phyloP scores from a whole-genome alignment of 2,113 vertebrate species.

The Chaetorhynchus papuensis region DNA sequence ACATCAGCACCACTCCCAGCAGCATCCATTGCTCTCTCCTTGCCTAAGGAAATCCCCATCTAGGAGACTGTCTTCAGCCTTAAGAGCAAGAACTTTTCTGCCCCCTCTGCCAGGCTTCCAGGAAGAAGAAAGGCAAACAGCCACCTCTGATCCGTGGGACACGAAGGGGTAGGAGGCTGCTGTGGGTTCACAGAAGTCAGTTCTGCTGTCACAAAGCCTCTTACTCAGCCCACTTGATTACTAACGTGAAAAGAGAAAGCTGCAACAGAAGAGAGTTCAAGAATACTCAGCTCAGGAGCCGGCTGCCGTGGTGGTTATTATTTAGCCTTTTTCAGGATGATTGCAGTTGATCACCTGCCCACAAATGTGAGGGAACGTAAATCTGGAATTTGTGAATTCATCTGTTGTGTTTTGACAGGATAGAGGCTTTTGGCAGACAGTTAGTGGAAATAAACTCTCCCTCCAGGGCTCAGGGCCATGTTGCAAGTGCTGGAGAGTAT shows the following conservation, averaged over 20 bases:
- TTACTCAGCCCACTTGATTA: not conserved
- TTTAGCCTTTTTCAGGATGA: not conserved
- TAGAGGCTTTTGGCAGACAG: conserved; percentile 18
- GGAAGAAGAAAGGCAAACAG: not conserved
- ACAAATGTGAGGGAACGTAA: not conserved
- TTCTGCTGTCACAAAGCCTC: not conserved
- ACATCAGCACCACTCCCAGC: not conserved
- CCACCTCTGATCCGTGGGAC: not conserved
- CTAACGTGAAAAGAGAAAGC: not conserved
- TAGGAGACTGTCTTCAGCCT: not conserved
- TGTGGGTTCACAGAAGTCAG: not conserved
- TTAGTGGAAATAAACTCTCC: conserved; percentile 30
- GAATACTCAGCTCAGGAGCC: not conserved
- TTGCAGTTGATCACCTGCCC: conserved; percentile 34
- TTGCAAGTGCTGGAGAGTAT: conserved; percentile 3
- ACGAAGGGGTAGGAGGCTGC: not conserved
- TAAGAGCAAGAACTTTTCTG: not conserved
- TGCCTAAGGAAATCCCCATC: not conserved
- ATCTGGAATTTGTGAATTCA: conserved; percentile 22
- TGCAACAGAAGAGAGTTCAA: not conserved
- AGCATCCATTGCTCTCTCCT: not conserved
- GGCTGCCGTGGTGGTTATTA: not conserved
- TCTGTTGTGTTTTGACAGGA: conserved; percentile 31
- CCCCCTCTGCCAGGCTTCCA: not conserved
- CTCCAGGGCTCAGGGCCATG: conserved; percentile 14